Evolutionary conservation across 2,797 vertebrate species (phyloP).

Genomic region (Crypturellus tataupa): DNA sequence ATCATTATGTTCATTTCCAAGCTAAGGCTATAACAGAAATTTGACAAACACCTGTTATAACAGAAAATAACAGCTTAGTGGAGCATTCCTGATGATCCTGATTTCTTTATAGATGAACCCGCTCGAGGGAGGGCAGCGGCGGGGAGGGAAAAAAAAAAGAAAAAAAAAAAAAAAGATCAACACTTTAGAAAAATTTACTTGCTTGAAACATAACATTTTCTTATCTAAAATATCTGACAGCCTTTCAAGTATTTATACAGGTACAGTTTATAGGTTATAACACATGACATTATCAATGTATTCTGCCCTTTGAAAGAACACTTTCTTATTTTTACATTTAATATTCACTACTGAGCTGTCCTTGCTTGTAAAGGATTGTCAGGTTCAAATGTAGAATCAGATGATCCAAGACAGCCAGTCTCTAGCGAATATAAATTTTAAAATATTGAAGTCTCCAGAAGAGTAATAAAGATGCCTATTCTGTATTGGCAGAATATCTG

Average conservation of each 20-base stretch:
- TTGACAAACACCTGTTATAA: constrained; percentile 7
- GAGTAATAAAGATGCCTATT: not conserved
- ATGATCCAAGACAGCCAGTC: constrained; percentile 38
- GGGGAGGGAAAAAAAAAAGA: not conserved
- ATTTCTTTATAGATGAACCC: not conserved
- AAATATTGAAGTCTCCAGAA: constrained; percentile 5
- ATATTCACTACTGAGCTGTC: constrained; percentile 49
- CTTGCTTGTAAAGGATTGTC: constrained; percentile 43
- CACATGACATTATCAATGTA: constrained; percentile 12
- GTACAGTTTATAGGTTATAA: constrained; percentile 6
- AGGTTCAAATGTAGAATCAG: constrained; percentile 59
- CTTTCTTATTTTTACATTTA: constrained; percentile 39
- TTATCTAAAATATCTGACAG: constrained; percentile 30
- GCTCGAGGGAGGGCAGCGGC: too few relatives aligned
- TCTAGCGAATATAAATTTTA: constrained; percentile 7
- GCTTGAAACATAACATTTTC: constrained; percentile 3
- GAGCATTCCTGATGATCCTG: not conserved
- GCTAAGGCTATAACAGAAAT: not conserved
- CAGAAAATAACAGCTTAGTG: constrained; percentile 6
- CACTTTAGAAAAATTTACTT: not conserved
- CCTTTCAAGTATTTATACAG: constrained; percentile 13
- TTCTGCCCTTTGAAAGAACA: constrained; percentile 24
- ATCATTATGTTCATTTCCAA: not conserved
- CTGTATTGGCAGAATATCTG: not conserved
- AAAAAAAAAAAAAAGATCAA: not conserved